Base-by-base conservation (phyloP, 2,113 vertebrate genomes). In the Cottus gobio region DNA sequence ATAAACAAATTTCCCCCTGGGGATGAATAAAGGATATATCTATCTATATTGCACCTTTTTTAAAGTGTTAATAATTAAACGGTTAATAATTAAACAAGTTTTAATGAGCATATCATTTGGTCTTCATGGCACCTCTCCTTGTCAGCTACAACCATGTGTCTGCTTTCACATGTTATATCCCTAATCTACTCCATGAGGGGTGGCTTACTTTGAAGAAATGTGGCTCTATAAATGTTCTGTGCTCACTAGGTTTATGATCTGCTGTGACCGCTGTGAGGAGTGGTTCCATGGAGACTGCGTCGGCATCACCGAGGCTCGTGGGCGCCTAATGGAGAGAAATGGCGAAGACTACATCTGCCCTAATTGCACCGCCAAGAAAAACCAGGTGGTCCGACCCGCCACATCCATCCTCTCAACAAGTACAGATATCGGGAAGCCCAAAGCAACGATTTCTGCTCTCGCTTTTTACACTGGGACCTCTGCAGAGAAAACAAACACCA, bases 231-330 rank as follows among this genome's bases (percentile, higher is more conserved):
- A 60, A 37, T 72, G 3, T 66, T 11, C 9, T 67, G 42, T 88
- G 12, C 57, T 75, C 26, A 87, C 65, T 46, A 99, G 98, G 91
- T 99, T 99, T 92, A 99, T 99, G 98, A 99, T 99, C 87, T 99
- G 98, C 93, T 99, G 98, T 62, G 98, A 99, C 87, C 96, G 97
- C 70, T 99, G 98, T 57, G 98, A 99, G 85, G 98, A 99, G 39
- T 99, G 98, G 98, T 99, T 99, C 92, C 98, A 99, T 1, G 98
- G 98, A 1, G 95, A 99, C 89, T 99, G 98, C 12, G 98, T 99
- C 73, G 98, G 98, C 85, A 99, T 99, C 85, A 97, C 98, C 2
- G 98, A 99, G 94, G 97, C 97, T 57, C 97, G 98, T 7, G 98
- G 98, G 5, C 93, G 97, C 13, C 94, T 99, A 28, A 91, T 99